A percentile compares a stretch with the other conserved stretches of the same genome.
Evolutionary conservation across 1,140 invertebrate species (phyloP).

Genomic region (Campoletis sonorensis): DNA sequence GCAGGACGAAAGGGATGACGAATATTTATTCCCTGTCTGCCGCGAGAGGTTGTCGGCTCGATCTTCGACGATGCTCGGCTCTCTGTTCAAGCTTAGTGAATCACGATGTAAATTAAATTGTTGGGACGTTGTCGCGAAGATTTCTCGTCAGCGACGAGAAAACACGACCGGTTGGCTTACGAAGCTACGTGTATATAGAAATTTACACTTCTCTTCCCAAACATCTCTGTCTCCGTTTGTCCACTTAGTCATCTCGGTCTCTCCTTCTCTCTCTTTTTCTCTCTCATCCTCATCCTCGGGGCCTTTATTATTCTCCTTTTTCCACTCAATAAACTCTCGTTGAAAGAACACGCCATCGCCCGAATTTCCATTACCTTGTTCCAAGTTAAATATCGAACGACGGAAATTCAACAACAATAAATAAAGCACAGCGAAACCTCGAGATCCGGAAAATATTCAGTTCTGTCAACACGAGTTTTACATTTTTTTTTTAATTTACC

Average conservation of each 20-base stretch:
- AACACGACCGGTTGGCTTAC: conserved; percentile 8
- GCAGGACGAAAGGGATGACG: conserved; percentile 26
- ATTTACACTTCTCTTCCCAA: conserved; percentile 6
- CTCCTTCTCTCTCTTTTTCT: background rate
- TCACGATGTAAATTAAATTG: conserved; percentile 54
- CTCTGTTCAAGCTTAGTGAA: conserved; percentile 44
- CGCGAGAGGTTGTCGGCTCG: conserved; percentile 36
- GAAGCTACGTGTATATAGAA: background rate
- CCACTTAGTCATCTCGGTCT: background rate
- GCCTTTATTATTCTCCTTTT: background rate
- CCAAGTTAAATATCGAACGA: background rate
- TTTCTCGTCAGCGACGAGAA: conserved; percentile 40
- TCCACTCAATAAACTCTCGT: background rate
- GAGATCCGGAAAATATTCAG: too few species aligned
- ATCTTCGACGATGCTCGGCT: conserved; percentile 45
- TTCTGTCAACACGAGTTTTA: too few species aligned
- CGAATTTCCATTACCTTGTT: conserved; percentile 10
- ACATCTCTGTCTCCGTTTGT: background rate
- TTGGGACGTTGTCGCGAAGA: conserved; percentile 46
- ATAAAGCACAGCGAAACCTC: background rate
- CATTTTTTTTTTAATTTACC: too few species aligned
- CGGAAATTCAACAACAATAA: background rate
- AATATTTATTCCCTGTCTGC: conserved; percentile 53
- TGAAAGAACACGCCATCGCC: background rate
- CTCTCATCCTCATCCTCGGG: too few species aligned